These are phyloP conservation scores for Chelonia mydas DNA, from an alignment of 2,797 vertebrate species.

Conservation along the genomic window DNA sequence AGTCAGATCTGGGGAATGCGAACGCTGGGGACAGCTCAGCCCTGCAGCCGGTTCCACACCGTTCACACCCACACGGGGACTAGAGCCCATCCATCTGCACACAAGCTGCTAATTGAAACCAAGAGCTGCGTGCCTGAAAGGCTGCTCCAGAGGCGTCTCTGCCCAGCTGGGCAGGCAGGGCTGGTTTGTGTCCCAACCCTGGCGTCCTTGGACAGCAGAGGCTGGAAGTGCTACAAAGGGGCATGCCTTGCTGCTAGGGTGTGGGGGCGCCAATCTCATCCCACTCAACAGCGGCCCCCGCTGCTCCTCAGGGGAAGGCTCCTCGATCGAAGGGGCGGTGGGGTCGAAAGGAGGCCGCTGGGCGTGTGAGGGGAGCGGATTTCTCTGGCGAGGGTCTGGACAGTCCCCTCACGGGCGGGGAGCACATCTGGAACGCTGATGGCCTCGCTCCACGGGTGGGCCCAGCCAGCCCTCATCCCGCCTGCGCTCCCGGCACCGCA, in stretches of 20 bases:
- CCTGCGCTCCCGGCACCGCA: not conserved
- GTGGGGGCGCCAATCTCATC: not conserved
- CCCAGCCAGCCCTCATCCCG: not conserved
- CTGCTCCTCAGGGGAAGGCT: not conserved
- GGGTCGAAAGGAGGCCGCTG: not conserved
- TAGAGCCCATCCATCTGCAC: not conserved
- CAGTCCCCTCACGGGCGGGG: not conserved
- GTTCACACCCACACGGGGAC: not conserved
- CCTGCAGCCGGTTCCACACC: no score
- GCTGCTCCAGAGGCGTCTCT: not conserved
- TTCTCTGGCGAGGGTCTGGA: not conserved
- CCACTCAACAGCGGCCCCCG: not conserved
- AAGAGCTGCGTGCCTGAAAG: not conserved
- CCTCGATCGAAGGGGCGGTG: not conserved
- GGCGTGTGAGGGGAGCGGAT: not conserved
- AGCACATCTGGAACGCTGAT: not conserved
- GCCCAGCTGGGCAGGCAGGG: not conserved
- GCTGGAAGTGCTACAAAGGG: not conserved
- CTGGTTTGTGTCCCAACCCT: not conserved
- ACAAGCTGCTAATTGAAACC: no score
- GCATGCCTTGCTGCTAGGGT: not conserved
- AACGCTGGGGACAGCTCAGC: not conserved
- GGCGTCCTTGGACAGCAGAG: not conserved
- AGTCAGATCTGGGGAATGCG: not conserved
- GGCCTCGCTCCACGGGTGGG: not conserved